These are phyloP conservation scores for Eurystomus glaucurus DNA, from an alignment of 2,797 vertebrate species.

Conservation along the genomic window DNA sequence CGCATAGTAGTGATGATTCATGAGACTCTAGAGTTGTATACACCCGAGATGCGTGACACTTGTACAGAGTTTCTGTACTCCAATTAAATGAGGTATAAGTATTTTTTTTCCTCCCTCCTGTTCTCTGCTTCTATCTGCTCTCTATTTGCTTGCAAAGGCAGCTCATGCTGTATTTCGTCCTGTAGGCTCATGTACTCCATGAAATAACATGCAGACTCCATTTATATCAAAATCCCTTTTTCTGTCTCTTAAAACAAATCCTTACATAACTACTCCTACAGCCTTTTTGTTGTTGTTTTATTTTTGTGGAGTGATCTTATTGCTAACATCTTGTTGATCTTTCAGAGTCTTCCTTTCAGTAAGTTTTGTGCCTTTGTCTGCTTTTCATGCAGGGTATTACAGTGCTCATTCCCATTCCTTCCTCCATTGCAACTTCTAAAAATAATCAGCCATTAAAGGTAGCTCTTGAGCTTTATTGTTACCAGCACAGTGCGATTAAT, in stretches of 20 bases:
- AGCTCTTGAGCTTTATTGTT: slow-evolving; percentile 48
- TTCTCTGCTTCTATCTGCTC: neutral
- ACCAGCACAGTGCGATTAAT: slow-evolving; percentile 51
- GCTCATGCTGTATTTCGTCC: neutral
- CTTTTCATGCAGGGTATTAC: neutral
- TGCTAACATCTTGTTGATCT: neutral
- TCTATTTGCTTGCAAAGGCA: neutral
- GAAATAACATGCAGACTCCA: neutral
- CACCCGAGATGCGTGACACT: neutral
- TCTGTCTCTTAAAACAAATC: neutral
- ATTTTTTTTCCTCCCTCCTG: neutral
- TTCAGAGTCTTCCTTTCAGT: neutral
- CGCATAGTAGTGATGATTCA: slow-evolving; percentile 14
- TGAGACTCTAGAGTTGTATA: neutral
- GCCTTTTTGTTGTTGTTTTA: neutral
- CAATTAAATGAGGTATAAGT: neutral
- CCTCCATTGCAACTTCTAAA: slow-evolving; percentile 34
- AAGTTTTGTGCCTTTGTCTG: neutral
- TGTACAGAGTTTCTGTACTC: neutral
- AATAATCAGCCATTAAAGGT: slow-evolving; percentile 47
- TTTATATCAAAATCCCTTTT: neutral
- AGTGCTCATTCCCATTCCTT: neutral
- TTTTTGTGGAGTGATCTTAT: neutral
- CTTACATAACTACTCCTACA: neutral
- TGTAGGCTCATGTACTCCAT: neutral